These are phyloP conservation scores for Eurypyga helias DNA, from an alignment of 2,113 vertebrate species.

Conservation along the genomic window DNA sequence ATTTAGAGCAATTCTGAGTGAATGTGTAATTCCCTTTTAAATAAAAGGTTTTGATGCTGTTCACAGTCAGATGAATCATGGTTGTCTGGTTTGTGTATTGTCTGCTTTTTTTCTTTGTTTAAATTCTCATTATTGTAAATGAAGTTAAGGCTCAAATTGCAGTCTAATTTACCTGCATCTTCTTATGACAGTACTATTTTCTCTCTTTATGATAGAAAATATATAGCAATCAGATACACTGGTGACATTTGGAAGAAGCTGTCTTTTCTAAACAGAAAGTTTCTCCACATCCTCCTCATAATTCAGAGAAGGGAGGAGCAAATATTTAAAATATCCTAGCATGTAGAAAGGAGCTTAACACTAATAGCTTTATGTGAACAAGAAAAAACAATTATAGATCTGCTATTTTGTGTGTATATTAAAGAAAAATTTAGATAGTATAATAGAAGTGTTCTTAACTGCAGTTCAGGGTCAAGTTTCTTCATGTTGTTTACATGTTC, in stretches of 20 bases:
- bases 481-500: background rate
- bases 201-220: background rate
- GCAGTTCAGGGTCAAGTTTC: background rate
- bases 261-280: background rate
- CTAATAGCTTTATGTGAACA: background rate
- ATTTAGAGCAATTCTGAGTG: background rate
- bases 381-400: background rate
- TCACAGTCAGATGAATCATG: background rate
- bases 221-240: background rate
- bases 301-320: background rate
- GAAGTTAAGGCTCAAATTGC: background rate
- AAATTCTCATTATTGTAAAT: background rate
- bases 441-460: background rate
- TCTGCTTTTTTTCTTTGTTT: background rate
- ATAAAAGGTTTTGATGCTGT: background rate
- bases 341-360: background rate
- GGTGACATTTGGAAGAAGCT: background rate
- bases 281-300: background rate
- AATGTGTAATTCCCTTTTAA: background rate
- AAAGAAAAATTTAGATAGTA: accelerated
- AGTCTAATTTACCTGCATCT: background rate
- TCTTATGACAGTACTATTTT: background rate
- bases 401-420: background rate
- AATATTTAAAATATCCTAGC: background rate
- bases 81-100: background rate